Evolutionary conservation across 2,797 vertebrate genomes (phyloP).

Genomic region (Schizopygopsis malacanthus): DNA sequence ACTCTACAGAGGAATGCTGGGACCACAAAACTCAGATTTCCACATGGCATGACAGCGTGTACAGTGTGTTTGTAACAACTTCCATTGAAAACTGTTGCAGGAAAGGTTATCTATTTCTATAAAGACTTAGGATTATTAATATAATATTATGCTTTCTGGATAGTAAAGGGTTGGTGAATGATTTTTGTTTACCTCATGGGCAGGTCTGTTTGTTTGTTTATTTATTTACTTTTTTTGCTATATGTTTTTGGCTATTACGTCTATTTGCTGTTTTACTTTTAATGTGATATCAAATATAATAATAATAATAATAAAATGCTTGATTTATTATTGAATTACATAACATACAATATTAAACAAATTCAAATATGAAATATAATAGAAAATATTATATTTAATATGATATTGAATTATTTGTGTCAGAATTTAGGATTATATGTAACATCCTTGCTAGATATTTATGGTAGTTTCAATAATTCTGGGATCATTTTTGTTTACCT

Average conservation of each 20-base stretch:
- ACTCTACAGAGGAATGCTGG: background rate
- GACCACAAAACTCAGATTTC: background rate
- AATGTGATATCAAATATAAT: background rate
- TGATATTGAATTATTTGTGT: background rate
- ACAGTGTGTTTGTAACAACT: background rate
- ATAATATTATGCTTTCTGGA: background rate
- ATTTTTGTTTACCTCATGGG: background rate
- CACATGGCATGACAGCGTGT: background rate
- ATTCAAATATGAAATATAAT: background rate
- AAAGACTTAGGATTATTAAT: background rate
- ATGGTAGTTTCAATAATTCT: background rate
- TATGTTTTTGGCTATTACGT: background rate
- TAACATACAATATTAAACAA: background rate
- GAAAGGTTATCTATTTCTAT: slow-evolving; percentile 18
- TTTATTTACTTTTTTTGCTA: too few species aligned
- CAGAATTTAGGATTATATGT: background rate
- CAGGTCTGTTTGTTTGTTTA: background rate
- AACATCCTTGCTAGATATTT: background rate
- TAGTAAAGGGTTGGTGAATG: background rate
- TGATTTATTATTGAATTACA: background rate
- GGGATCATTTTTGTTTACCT: background rate
- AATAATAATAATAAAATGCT: too few species aligned
- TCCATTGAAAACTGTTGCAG: slow-evolving; percentile 18
- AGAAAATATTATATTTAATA: background rate
- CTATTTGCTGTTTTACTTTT: background rate